These are phyloP conservation scores for Zaprionus camerounensis DNA, from an alignment of 1,140 invertebrate genomes.

Conservation along the genomic window DNA sequence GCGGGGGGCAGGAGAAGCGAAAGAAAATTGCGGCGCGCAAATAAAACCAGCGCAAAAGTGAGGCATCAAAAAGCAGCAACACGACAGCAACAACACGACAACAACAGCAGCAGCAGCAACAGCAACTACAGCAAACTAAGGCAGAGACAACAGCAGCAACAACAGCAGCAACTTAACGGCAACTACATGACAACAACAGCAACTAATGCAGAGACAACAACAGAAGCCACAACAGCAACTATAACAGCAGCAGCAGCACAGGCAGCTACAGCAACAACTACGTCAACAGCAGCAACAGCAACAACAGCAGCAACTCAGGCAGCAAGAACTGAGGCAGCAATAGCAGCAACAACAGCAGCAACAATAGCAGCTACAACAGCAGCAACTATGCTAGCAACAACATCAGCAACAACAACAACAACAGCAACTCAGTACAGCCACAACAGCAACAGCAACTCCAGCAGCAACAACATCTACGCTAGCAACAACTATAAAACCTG, in stretches of 20 bases:
- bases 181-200: not conserved
- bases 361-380: conserved; percentile 17
- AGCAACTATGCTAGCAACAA: conserved; percentile 41
- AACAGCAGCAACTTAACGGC: not conserved
- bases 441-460: conserved; percentile 60
- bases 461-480: conserved; percentile 38
- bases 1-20: conserved; percentile 22
- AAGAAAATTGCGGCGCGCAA: conserved; percentile 72
- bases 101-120: conserved; percentile 47
- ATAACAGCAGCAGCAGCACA: conserved; percentile 58
- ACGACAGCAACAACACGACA: conserved; percentile 60
- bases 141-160: not conserved
- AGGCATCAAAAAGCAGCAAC: conserved; percentile 74
- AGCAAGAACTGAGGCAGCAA: conserved; percentile 25
- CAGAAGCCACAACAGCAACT: not conserved
- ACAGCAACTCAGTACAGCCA: conserved; percentile 55
- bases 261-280: conserved; percentile 34
- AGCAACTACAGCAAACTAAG: conserved; percentile 17
- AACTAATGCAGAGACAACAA: not conserved
- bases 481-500: conserved; percentile 79
- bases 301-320: conserved; percentile 16
- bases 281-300: conserved; percentile 34
- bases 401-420: conserved; percentile 45
- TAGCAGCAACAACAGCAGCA: conserved; percentile 22
- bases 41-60: conserved; percentile 74